Evolutionary conservation across 2,888 invertebrate genomes (phyloP), one percentile per base, ranked within the genome.

Genomic region (Coecobrya sp.): DNA sequence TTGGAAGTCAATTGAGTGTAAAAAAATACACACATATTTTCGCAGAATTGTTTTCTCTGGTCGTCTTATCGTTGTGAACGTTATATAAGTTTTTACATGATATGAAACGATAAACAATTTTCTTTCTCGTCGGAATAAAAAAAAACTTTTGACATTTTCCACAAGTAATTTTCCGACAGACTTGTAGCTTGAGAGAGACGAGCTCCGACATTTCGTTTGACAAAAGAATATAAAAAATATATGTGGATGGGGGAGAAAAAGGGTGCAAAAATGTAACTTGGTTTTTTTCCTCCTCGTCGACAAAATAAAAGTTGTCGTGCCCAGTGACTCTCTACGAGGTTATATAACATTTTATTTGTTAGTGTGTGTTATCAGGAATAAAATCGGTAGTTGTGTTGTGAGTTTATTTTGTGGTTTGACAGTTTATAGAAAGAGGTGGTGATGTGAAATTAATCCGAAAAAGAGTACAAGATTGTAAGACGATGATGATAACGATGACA

Each of bases 1-100:
- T 11, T 81, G 52, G 59, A 45, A 79, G 87, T 88, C 73, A 88
- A 88, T 88, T 88, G 79, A 88, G 87, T 79, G 87, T n/a, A 79
- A 79, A 45, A 88, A 62, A 36, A 76, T 59, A 68, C 36, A 36
- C 16, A 59, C 36, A 59, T 59, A 19, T n/a, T n/a, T n/a, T n/a
- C n/a, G n/a, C n/a, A n/a, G n/a, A n/a, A n/a, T n/a, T n/a, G n/a
- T n/a, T n/a, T n/a, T n/a, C n/a, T n/a, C n/a, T n/a, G n/a, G n/a
- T n/a, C n/a, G n/a, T 68, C 25, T 65, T 68, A 16, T 68, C 27
- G 36, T 68, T 68, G 36, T 68, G 25, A 68, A 68, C 30, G 36
- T 36, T n/a, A n/a, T n/a, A n/a, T n/a, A n/a, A n/a, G n/a, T n/a
- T n/a, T n/a, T 68, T 68, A 27, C 68, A 68, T n/a, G 36, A 68